Evolutionary conservation across 1,140 invertebrate species (phyloP).

Genomic region (Bemisia tabaci): DNA sequence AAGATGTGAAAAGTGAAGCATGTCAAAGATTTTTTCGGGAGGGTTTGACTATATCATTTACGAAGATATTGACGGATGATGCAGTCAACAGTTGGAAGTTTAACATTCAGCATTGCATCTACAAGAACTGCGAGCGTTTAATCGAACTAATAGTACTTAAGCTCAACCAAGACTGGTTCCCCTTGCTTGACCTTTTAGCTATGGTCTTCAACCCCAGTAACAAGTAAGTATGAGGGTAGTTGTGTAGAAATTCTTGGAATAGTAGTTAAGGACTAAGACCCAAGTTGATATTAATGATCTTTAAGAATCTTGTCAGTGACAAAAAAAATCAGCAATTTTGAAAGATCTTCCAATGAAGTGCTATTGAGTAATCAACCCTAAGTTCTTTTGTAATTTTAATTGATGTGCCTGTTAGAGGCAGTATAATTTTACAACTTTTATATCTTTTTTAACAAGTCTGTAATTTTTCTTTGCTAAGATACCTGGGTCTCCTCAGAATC

Average conservation of each 20-base stretch:
- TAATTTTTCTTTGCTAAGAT: too few relatives aligned
- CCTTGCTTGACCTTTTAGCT: constrained; percentile 78
- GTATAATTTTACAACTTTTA: too few relatives aligned
- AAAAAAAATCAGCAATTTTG: too few relatives aligned
- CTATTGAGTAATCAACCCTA: too few relatives aligned
- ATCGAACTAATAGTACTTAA: constrained; percentile 84
- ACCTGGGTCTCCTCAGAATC: too few relatives aligned
- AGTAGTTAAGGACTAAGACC: too few relatives aligned
- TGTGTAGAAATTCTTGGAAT: constrained; percentile 1
- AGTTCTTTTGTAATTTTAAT: too few relatives aligned
- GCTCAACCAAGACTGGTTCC: constrained; percentile 84
- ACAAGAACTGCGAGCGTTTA: constrained; percentile 81
- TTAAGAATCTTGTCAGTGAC: too few relatives aligned
- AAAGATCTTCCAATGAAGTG: too few relatives aligned
- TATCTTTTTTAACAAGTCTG: too few relatives aligned
- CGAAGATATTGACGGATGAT: constrained; percentile 95
- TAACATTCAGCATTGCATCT: constrained; percentile 91
- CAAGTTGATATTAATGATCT: too few relatives aligned
- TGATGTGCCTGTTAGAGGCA: too few relatives aligned
- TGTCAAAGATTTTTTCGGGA: constrained; percentile 93
- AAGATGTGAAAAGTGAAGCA: constrained; percentile 75
- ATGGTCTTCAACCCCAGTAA: constrained; percentile 88
- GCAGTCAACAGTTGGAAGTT: constrained; percentile 95
- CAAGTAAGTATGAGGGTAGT: constrained; percentile 65
- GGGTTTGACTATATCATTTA: constrained; percentile 87